These are phyloP conservation scores for Cyanoderma ruficeps DNA, from an alignment of 2,113 vertebrate genomes.

Conservation along the genomic window DNA sequence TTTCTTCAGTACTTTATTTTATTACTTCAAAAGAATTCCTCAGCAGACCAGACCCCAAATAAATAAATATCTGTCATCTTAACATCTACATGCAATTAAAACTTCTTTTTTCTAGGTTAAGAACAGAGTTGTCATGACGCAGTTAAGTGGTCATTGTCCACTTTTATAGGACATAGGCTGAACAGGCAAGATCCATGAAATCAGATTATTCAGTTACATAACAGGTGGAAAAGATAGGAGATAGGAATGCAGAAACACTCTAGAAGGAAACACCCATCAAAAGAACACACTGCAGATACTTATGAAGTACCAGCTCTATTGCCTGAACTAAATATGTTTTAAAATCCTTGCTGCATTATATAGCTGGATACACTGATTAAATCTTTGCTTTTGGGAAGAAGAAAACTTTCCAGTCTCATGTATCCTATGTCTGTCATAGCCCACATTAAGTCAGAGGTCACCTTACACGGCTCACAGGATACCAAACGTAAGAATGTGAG, in stretches of 20 bases:
- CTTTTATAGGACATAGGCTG: neutral
- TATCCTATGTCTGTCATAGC: neutral
- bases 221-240: neutral
- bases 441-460: neutral
- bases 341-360: neutral
- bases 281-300: neutral
- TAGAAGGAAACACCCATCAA: neutral
- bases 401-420: neutral
- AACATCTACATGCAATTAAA: neutral
- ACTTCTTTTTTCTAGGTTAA: neutral
- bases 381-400: neutral
- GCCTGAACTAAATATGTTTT: neutral
- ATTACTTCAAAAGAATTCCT: neutral
- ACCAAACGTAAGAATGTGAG: rapidly evolving
- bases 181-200: neutral
- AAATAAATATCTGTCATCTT: neutral
- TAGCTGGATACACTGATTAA: neutral
- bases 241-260: neutral
- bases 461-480: rapidly evolving
- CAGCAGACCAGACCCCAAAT: neutral
- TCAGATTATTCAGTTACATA: neutral
- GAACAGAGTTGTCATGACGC: neutral
- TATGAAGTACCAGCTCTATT: neutral
- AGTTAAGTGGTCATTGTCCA: neutral
- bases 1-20: neutral